Evolutionary conservation across 2,888 invertebrate genomes (phyloP), one percentile per base, ranked within the genome.

Genomic region (Patella depressa): DNA sequence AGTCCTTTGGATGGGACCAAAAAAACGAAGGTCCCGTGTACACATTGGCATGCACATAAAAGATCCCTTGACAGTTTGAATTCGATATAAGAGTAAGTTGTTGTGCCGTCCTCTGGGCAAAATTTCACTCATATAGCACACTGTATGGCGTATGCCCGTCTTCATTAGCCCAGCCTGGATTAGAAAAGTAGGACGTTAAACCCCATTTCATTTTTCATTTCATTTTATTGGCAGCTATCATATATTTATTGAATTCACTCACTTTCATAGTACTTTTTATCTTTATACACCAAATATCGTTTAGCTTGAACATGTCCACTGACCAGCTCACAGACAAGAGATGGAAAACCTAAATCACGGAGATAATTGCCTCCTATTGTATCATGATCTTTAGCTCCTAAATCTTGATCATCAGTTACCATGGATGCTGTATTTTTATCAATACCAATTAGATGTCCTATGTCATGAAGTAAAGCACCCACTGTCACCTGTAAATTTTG

Each of bases 381-480:
- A 34, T 85, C 85, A 79, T 87, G 87, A 34, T 85, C 73, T 69
- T 79, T 75, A 29, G 83, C 78, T 1, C 87, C 87, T n/a, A 85
- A 73, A 55, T 81, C 75, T 29, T 73, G 71, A 24, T 79, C 84
- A 53, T 80, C 79, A 9, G 85, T 85, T 57, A 84, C 75, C 86
- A 87, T 87, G 53, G 73, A 65, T 3, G 79, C 77, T 34, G 81
- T 53, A 4, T 79, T 76, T 70, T 81, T 73, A 15, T 81, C 83
- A 71, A 78, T 57, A 5, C 85, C 86, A 19, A 85, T 72, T 45
- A 88, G 79, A 78, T 87, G 87, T 11, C 88, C 88, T 75, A 88
- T 83, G 77, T 88, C 88, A 75, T 88, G 88, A 14, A 88, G 81
- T 70, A 88, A 83, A 4, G 87, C 86, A 14, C 84, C 88, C 11